These are phyloP conservation scores for Acyrthosiphon pisum DNA, from an alignment of 1,140 invertebrate genomes.

Conservation along the genomic window DNA sequence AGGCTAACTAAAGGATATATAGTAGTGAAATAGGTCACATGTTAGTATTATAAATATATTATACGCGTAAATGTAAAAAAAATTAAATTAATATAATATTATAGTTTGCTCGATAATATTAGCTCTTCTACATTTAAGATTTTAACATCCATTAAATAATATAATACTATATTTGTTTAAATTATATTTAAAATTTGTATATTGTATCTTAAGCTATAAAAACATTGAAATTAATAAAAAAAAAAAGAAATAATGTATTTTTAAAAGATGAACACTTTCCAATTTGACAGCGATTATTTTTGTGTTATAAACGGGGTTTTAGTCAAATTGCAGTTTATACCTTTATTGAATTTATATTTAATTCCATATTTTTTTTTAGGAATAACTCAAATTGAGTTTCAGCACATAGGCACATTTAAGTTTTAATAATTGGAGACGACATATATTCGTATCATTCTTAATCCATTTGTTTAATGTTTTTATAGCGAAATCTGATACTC, in stretches of 20 bases:
- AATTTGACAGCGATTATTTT: not conserved
- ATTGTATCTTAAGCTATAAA: not conserved
- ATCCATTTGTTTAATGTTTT: not conserved
- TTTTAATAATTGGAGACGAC: not conserved
- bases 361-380: not conserved
- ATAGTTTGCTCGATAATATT: not conserved
- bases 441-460: not conserved
- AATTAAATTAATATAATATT: not conserved
- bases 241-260: not conserved
- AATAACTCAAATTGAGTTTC: not conserved
- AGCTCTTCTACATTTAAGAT: not conserved
- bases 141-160: not conserved
- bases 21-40: not conserved
- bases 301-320: not conserved
- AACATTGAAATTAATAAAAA: no score
- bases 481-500: not conserved
- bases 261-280: not conserved
- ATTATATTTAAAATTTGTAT: not conserved
- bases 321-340: not conserved
- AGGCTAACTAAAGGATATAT: not conserved
- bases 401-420: not conserved
- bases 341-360: not conserved
- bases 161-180: not conserved
- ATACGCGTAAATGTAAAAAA: not conserved
- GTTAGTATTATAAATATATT: not conserved